Conservation (phyloP, 2,888 invertebrate species). For the Trissolcus brochymenae region DNA sequence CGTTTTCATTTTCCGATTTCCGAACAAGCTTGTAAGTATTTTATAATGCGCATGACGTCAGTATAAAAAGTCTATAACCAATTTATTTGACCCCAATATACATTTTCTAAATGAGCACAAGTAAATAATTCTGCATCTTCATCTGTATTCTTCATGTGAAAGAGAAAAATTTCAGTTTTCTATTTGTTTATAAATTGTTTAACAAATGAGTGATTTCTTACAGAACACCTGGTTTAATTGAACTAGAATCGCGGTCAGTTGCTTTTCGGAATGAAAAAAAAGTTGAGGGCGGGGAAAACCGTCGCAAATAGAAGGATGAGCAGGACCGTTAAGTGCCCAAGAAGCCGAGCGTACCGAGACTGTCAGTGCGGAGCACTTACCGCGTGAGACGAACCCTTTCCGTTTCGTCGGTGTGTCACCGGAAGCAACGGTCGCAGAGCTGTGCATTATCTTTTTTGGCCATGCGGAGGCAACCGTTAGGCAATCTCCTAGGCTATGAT, state of each 20-base stretch:
- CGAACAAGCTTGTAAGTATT: slow-evolving; percentile 22
- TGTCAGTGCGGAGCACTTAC: slow-evolving; percentile 24
- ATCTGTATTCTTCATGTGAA: background rate
- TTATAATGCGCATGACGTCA: slow-evolving; percentile 17
- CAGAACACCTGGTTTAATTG: slow-evolving; percentile 16
- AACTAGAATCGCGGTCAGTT: slow-evolving; percentile 40
- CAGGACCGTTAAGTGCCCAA: slow-evolving; percentile 40
- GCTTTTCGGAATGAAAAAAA: slow-evolving; percentile 34
- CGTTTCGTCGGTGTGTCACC: slow-evolving; percentile 48
- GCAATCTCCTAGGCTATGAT: slow-evolving; percentile 35
- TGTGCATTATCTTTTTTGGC: slow-evolving; percentile 42
- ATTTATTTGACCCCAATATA: slow-evolving; percentile 10
- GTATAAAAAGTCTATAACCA: slow-evolving; percentile 7
- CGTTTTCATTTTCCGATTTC: slow-evolving; percentile 43
- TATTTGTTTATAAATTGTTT: too few relatives aligned
- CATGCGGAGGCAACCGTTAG: slow-evolving; percentile 39
- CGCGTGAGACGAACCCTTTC: slow-evolving; percentile 38
- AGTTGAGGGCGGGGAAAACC: slow-evolving; percentile 9
- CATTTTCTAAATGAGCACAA: background rate
- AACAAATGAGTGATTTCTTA: too few relatives aligned
- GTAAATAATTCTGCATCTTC: background rate
- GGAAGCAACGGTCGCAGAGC: slow-evolving; percentile 47
- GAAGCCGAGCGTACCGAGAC: slow-evolving; percentile 36
- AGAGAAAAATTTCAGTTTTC: background rate
- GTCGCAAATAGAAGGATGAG: slow-evolving; percentile 11